A percentile compares a stretch with the other conserved stretches of the same genome.
These are phyloP conservation scores for Sebastiscus albofasciatus DNA, from an alignment of 2,797 vertebrate genomes.

Conservation along the genomic window DNA sequence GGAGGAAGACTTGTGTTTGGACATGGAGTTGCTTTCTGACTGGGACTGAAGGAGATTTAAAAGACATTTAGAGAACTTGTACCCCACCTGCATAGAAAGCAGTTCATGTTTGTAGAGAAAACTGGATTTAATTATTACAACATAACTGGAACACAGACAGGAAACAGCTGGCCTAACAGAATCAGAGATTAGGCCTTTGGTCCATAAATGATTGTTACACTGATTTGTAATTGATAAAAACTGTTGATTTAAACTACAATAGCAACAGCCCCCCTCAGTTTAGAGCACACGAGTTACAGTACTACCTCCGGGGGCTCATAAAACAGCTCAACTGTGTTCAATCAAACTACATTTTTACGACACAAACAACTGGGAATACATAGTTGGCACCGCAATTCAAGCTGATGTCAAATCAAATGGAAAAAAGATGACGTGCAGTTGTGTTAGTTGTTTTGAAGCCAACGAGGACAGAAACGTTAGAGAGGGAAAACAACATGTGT, in stretches of 20 bases:
- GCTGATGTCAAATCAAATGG: not conserved
- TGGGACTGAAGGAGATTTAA: constrained; percentile 84
- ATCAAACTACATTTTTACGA: not conserved
- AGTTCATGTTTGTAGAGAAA: not conserved
- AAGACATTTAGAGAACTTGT: constrained; percentile 1
- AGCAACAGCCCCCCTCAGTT: not conserved
- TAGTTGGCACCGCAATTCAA: not conserved
- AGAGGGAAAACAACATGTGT: constrained; percentile 12
- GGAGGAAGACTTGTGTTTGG: constrained; percentile 98
- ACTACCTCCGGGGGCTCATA: constrained; percentile 2
- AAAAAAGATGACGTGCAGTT: constrained; percentile 17
- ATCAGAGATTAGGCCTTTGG: not conserved
- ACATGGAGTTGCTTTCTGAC: constrained; percentile 95
- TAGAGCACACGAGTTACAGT: constrained; percentile 1
- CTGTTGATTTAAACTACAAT: not conserved
- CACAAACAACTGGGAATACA: not conserved
- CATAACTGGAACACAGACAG: not conserved
- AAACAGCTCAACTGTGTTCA: constrained; percentile 1
- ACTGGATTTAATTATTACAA: not conserved
- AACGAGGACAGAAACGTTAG: not conserved
- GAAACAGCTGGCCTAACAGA: not conserved
- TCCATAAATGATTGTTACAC: not conserved
- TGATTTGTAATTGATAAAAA: not conserved
- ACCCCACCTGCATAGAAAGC: not conserved
- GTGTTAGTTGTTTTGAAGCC: constrained; percentile 37